phyloP scores from a whole-genome alignment of 2,888 invertebrate species.

The Pantelozetes paolii region DNA sequence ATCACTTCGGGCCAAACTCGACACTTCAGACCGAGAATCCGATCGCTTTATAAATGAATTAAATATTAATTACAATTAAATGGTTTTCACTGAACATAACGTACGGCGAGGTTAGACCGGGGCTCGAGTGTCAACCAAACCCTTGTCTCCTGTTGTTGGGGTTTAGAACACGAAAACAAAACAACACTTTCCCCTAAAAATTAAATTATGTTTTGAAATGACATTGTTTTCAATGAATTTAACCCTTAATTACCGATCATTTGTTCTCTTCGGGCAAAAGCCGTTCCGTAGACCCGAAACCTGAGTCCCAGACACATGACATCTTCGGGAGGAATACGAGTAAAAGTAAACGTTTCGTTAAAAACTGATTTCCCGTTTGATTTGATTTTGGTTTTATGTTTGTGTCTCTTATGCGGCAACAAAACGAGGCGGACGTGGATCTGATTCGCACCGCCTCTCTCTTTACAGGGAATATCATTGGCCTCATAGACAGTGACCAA shows the following conservation, averaged over 20 bases:
- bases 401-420: conserved; percentile 85
- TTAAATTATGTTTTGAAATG: background rate
- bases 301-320: conserved; percentile 86
- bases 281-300: conserved; percentile 84
- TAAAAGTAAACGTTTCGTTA: conserved; percentile 85
- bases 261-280: conserved; percentile 84
- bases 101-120: conserved; percentile 49
- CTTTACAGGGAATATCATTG: conserved; percentile 66
- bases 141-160: conserved; percentile 78
- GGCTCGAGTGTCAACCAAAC: conserved; percentile 79
- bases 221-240: background rate
- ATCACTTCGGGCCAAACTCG: conserved; percentile 81
- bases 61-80: background rate
- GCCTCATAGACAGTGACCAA: conserved; percentile 86
- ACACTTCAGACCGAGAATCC: conserved; percentile 60
- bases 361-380: conserved; percentile 85
- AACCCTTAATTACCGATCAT: conserved; percentile 60
- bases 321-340: conserved; percentile 88
- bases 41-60: conserved; percentile 46
- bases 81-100: background rate
- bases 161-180: conserved; percentile 79
- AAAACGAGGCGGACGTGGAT: conserved; percentile 78
- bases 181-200: conserved; percentile 70
- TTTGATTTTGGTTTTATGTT: conserved; percentile 87
- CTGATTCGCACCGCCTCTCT: conserved; percentile 65